These are phyloP conservation scores for Crossocerus cetratus DNA, from an alignment of 2,888 invertebrate genomes.

Conservation along the genomic window DNA sequence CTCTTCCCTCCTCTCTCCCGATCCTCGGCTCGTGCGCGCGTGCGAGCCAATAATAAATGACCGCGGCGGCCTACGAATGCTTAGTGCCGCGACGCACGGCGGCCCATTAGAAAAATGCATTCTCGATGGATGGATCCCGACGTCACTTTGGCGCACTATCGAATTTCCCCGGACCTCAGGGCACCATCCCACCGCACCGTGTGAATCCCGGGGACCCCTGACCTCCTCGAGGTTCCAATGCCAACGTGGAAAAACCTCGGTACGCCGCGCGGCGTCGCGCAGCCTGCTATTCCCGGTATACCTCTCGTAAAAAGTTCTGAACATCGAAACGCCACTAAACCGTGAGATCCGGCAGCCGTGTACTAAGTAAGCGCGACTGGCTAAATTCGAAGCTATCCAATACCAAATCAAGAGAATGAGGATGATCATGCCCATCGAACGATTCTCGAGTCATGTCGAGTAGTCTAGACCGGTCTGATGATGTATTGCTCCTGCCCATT, in stretches of 20 bases:
- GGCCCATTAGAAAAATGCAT: conserved; percentile 36
- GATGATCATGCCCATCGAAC: too few relatives aligned
- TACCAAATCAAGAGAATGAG: too few relatives aligned
- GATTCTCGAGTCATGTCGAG: too few relatives aligned
- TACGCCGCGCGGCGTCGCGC: conserved; percentile 10
- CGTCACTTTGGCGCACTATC: conserved; percentile 43
- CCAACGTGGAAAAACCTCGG: conserved; percentile 20
- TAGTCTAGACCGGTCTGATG: too few relatives aligned
- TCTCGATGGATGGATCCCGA: conserved; percentile 29
- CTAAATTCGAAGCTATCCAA: too few relatives aligned
- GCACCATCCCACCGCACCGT: conserved; percentile 23
- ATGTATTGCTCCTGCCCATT: too few relatives aligned
- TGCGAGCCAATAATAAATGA: conserved; percentile 59
- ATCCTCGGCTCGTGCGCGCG: too few relatives aligned
- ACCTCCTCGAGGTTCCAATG: conserved; percentile 32
- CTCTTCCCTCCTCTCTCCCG: conserved; percentile 22
- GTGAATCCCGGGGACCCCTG: conserved; percentile 47
- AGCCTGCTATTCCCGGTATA: too few relatives aligned
- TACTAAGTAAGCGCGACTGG: too few relatives aligned
- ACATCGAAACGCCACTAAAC: conserved; percentile 1
- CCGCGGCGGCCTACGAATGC: conserved; percentile 26
- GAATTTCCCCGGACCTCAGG: conserved; percentile 51
- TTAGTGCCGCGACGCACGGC: conserved; percentile 25
- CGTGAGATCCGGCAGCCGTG: background rate
- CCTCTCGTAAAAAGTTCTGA: background rate